Percentiles rank a stretch among this genome's conserved stretches.
Conservation (phyloP, 2,797 vertebrate genomes). For the Gadopsis bispinosus region DNA sequence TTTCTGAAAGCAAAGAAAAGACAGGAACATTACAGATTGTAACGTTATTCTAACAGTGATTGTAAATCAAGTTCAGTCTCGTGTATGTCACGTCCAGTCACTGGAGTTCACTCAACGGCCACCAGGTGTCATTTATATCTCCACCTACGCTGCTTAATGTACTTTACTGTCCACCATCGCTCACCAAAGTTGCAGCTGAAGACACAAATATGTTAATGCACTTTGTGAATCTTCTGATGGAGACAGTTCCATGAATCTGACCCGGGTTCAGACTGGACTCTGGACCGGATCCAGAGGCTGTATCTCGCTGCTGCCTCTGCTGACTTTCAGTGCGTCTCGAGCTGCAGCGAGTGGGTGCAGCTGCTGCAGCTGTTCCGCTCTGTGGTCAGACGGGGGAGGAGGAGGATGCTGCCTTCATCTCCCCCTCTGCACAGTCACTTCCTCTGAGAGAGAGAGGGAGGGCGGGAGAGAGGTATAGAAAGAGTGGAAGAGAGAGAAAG, state of each 20-base stretch:
- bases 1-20: too few relatives aligned
- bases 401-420: constrained; percentile 25
- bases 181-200: not conserved
- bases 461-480: constrained; percentile 11
- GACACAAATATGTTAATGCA: not conserved
- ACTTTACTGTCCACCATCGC: not conserved
- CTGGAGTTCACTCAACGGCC: too few relatives aligned
- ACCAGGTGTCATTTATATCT: too few relatives aligned
- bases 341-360: constrained; percentile 55
- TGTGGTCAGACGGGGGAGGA: constrained; percentile 57
- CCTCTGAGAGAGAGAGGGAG: constrained; percentile 54
- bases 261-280: not conserved
- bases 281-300: constrained; percentile 9
- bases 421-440: constrained; percentile 63
- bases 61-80: too few relatives aligned
- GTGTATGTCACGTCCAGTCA: too few relatives aligned
- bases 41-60: too few relatives aligned
- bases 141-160: too few relatives aligned
- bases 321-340: not conserved
- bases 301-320: not conserved
- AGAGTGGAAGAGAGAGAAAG: constrained; percentile 25
- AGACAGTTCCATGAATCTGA: not conserved
- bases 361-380: constrained; percentile 61
- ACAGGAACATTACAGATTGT: too few relatives aligned
- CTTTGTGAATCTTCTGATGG: not conserved